Evolutionary conservation across 2,888 invertebrate species (phyloP).

Genomic region (Trissonchulus sp.): DNA sequence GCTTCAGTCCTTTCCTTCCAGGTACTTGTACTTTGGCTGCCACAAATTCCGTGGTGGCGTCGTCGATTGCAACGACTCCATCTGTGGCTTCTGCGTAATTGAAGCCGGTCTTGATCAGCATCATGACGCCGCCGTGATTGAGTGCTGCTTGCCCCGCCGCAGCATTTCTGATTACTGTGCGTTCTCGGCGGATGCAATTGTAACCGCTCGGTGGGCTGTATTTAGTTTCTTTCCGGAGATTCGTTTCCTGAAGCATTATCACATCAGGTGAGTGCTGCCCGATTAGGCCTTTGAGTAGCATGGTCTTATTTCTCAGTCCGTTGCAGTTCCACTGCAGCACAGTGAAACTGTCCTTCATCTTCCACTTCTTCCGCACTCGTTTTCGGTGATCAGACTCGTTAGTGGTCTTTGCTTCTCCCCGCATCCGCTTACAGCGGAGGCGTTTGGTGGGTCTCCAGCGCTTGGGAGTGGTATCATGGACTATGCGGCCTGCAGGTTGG

Average conservation of each 20-base stretch:
- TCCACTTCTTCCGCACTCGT: no score
- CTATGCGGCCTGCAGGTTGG: no score
- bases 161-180: neutral
- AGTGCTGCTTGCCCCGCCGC: neutral
- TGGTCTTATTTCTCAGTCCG: neutral
- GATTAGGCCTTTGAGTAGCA: neutral
- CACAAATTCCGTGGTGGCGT: neutral
- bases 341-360: no score
- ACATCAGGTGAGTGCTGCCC: neutral
- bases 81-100: neutral
- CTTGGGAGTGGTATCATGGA: no score
- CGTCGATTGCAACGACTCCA: neutral
- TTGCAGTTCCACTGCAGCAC: constrained; percentile 22
- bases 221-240: neutral
- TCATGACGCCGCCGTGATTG: neutral
- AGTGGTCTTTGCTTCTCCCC: neutral
- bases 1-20: neutral
- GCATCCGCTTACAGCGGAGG: neutral
- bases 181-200: neutral
- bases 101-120: neutral
- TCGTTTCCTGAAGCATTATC: constrained; percentile 6
- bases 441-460: neutral
- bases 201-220: neutral
- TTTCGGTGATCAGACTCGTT: neutral
- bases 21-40: constrained; percentile 1